Conservation (phyloP, 2,888 invertebrate genomes). For the Pristionchus fissidentatus region DNA sequence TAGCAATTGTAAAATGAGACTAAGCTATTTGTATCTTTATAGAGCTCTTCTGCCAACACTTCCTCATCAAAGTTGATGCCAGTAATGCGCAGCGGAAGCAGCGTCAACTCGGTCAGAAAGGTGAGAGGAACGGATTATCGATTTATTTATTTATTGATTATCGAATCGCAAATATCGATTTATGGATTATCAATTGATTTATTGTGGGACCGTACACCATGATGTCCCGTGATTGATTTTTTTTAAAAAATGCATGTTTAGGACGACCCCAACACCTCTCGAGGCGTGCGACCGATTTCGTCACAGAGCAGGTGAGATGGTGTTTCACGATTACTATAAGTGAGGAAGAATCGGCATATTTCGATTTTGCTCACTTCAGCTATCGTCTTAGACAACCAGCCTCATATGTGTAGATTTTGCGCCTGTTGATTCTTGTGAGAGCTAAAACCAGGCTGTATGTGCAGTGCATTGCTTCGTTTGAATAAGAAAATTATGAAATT, state of each 20-base stretch:
- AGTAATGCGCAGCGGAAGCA: slow-evolving; percentile 42
- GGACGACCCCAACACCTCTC: slow-evolving; percentile 6
- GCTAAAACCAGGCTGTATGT: too few relatives aligned
- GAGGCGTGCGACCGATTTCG: slow-evolving; percentile 38
- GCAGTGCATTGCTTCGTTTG: not conserved
- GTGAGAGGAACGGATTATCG: not conserved
- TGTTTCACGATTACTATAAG: not conserved
- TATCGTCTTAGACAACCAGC: not conserved
- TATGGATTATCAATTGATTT: slow-evolving; percentile 12
- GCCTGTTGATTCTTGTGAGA: too few relatives aligned
- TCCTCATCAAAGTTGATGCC: slow-evolving; percentile 37
- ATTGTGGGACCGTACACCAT: not conserved
- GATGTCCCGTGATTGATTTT: not conserved
- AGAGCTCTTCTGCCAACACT: slow-evolving; percentile 15
- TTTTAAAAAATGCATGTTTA: not conserved
- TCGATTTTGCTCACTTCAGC: not conserved
- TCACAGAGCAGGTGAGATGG: not conserved
- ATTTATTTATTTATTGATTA: not conserved
- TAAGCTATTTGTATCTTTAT: too few relatives aligned
- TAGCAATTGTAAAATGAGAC: too few relatives aligned
- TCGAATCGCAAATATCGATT: not conserved
- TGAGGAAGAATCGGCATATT: not conserved
- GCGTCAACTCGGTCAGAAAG: slow-evolving; percentile 41
- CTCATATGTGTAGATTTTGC: too few relatives aligned
- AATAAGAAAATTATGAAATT: not conserved